Base-by-base conservation (phyloP, 2,113 vertebrate genomes). In the Myrmecophaga tridactyla region DNA sequence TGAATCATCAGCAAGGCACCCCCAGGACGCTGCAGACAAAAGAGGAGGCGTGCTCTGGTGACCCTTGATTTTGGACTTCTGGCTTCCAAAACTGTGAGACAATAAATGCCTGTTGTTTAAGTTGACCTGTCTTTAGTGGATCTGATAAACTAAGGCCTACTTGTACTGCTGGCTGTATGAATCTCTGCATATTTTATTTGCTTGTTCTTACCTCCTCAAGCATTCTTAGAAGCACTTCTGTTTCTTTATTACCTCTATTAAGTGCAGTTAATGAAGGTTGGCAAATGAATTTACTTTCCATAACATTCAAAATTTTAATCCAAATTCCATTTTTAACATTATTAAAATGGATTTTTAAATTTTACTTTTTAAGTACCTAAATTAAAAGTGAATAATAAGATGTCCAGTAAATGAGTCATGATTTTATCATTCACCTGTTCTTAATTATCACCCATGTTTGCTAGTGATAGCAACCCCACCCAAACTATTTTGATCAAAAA, bases 281-380 rank as follows among this genome's bases (percentile, higher is more conserved):
- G 39, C 27, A 80, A 86, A 78, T 78, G 10, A 85, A 41, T 72
- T 85, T 43, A 6, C 41, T 29, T 85, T 51, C 7, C 6, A 72
- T 62, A 53, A 70, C 51, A 63, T 63, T 86, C 77, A 90, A 11
- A 41, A 23, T 63, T 72, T 86, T 60, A 12, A 6, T 89, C 6
- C n/a, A 69, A 29, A 48, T 46, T 82, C 27, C 23, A 5, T 0
- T 43, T 41, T 80, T 3, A 9, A 21, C 10, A 53, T 72, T 78
- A 94, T 90, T 53, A 63, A 72, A 70, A 72, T 62, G 21, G 21
- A 53, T 41, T 58, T 53, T 86, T n/a, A 62, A 31, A 43, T 23
- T 84, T 85, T 31, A n/a, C n/a, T n/a, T 39, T 69, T 94, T 85
- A 90, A 90, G 53, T 78, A 17, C n/a, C 90, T 72, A 18, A 90